Percentiles rank a stretch among this genome's conserved stretches.
These are phyloP conservation scores for Octodonta nipae DNA, from an alignment of 2,888 invertebrate genomes.

Conservation along the genomic window DNA sequence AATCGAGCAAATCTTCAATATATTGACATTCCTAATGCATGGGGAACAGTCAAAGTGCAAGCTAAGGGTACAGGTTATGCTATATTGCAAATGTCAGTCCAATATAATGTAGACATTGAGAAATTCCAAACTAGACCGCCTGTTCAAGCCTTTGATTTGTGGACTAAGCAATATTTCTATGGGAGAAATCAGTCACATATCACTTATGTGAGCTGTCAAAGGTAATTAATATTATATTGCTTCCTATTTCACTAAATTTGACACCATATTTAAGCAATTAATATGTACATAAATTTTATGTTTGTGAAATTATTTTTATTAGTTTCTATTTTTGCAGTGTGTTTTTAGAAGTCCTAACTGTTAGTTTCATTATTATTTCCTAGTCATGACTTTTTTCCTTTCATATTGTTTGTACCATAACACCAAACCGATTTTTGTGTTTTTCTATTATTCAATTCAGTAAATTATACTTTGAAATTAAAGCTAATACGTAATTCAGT, in stretches of 20 bases:
- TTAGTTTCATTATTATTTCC: too few species aligned
- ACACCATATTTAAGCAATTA: neutral
- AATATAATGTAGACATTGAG: constrained; percentile 77
- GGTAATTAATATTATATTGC: constrained; percentile 40
- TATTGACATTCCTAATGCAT: constrained; percentile 78
- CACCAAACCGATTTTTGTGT: too few species aligned
- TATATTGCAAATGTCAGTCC: constrained; percentile 82
- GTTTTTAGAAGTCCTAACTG: too few species aligned
- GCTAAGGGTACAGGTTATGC: constrained; percentile 91
- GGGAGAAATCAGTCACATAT: constrained; percentile 92
- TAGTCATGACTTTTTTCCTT: too few species aligned
- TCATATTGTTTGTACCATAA: too few species aligned
- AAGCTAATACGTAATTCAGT: neutral
- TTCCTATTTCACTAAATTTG: neutral
- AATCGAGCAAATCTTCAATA: constrained; percentile 68
- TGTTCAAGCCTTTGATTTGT: constrained; percentile 62
- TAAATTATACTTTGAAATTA: too few species aligned
- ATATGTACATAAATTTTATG: too few species aligned
- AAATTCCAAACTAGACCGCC: constrained; percentile 79
- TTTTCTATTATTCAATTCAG: too few species aligned
- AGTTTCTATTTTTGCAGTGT: too few species aligned
- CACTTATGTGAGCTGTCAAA: constrained; percentile 72
- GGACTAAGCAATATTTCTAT: constrained; percentile 59
- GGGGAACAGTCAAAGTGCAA: constrained; percentile 86
- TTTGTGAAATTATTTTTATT: too few species aligned